Base-by-base conservation (phyloP, 2,113 vertebrate genomes). In the Scomber japonicus region DNA sequence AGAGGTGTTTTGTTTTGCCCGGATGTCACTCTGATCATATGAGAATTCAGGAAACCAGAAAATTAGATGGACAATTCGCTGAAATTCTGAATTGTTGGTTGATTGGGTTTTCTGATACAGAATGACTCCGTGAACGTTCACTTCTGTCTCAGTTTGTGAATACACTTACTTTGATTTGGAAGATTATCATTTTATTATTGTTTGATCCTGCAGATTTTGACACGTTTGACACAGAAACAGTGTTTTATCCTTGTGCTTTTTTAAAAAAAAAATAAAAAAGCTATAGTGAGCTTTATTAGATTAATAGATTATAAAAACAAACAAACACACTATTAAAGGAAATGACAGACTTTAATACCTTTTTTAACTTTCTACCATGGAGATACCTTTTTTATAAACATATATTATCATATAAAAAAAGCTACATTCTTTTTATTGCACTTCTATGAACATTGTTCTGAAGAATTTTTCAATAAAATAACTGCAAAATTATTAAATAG, bases 1-100 rank as follows among this genome's bases (percentile, higher is more conserved):
- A 71, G 78, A 88, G 65, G 90, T 85, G 87, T 83, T 88, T 87
- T 83, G 80, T 80, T 81, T 78, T 75, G 67, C 82, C 78, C 3
- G 17, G 45, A 71, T 83, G 80, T 50, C 60, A 30, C 75, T 80
- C 44, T 9, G 3, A 68, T 82, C 75, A 59, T 5, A 75, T 57
- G 11, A 68, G 57, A 72, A 67, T 62, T 63, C 45, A 31, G 62
- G 50, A 60, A 69, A 35, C 24, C 55, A 35, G 45, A 66, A 70
- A 60, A 54, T 67, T 27, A 62, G 56, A 73, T 19, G 3, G 63
- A 63, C 59, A 40, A 45, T 62, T 66, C 0, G 7, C 13, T 15
- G 31, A 75, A 61, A 15, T 60, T 30, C 24, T 49, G 21, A 49
- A 63, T 54, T 1, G 11, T 35, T 64, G 51, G 40, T 56, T 14